phyloP scores from a whole-genome alignment of 1,140 invertebrate genomes.

The Heliothis virescens region DNA sequence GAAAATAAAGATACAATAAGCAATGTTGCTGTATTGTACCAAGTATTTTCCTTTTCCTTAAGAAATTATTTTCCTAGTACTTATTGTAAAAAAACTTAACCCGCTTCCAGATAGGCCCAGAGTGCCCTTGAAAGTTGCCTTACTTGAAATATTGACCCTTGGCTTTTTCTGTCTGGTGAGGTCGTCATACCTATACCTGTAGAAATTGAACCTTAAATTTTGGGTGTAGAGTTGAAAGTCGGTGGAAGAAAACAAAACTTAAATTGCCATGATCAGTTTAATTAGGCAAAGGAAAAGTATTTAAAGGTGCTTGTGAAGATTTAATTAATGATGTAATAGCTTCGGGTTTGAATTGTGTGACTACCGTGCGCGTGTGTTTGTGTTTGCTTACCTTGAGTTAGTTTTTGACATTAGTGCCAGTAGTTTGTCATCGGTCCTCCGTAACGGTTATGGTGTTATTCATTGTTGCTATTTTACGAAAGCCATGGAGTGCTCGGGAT shows the following conservation, averaged over 20 bases:
- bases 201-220: conserved; percentile 42
- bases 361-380: background rate
- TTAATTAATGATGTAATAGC: conserved; percentile 3
- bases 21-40: background rate
- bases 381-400: conserved; percentile 87
- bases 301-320: background rate
- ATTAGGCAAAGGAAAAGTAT: conserved; percentile 2
- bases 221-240: background rate
- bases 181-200: conserved; percentile 89
- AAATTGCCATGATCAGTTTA: background rate
- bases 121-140: conserved; percentile 89
- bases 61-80: conserved; percentile 3
- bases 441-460: conserved; percentile 87
- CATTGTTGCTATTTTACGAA: conserved; percentile 89
- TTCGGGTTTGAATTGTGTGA: background rate
- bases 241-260: background rate
- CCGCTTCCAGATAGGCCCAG: conserved; percentile 89
- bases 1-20: background rate
- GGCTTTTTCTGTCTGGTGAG: conserved; percentile 89
- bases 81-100: conserved; percentile 74
- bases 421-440: conserved; percentile 89
- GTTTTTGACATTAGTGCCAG: conserved; percentile 87
- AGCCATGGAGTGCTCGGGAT: conserved; percentile 88
- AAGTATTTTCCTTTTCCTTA: background rate
- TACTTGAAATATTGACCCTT: conserved; percentile 88